phyloP scores from a whole-genome alignment of 2,888 invertebrate species.

The Elegia similella region DNA sequence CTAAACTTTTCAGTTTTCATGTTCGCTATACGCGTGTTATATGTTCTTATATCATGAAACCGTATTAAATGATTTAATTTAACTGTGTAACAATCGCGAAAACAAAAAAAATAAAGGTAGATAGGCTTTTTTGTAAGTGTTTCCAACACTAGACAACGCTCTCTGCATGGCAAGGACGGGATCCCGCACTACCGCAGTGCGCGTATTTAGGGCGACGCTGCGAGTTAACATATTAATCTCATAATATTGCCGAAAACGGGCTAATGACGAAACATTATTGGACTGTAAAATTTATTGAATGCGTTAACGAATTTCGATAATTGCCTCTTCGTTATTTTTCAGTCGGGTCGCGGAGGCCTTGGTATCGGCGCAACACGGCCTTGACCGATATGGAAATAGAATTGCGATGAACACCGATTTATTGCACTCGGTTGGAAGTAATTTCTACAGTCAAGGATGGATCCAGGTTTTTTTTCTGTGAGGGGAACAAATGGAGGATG shows the following conservation, averaged over 20 bases:
- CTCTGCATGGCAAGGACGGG: slow-evolving; percentile 15
- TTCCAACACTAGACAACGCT: slow-evolving; percentile 1
- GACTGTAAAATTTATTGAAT: slow-evolving; percentile 6
- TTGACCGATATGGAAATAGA: neutral
- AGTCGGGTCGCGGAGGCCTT: neutral
- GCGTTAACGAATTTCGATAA: slow-evolving; percentile 10
- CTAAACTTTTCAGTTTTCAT: too few species aligned
- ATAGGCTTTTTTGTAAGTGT: neutral
- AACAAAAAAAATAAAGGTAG: too few species aligned
- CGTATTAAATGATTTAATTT: too few species aligned
- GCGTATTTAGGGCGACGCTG: slow-evolving; percentile 10
- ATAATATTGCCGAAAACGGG: slow-evolving; percentile 3
- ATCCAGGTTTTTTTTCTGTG: too few species aligned
- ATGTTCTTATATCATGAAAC: too few species aligned
- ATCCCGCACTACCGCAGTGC: slow-evolving; percentile 17
- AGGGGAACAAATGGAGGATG: too few species aligned
- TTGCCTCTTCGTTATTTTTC: neutral
- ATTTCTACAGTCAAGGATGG: too few species aligned
- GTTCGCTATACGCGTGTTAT: too few species aligned
- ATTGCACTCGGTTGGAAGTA: too few species aligned
- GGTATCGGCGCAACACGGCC: neutral
- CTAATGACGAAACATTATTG: slow-evolving; percentile 10
- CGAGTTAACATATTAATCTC: slow-evolving; percentile 5
- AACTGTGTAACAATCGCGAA: too few species aligned
- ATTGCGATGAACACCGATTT: too few species aligned